Percentiles rank a stretch among this genome's conserved stretches.
Evolutionary conservation across 2,113 vertebrate species (phyloP).

Genomic region (Chascanopsetta lugubris): DNA sequence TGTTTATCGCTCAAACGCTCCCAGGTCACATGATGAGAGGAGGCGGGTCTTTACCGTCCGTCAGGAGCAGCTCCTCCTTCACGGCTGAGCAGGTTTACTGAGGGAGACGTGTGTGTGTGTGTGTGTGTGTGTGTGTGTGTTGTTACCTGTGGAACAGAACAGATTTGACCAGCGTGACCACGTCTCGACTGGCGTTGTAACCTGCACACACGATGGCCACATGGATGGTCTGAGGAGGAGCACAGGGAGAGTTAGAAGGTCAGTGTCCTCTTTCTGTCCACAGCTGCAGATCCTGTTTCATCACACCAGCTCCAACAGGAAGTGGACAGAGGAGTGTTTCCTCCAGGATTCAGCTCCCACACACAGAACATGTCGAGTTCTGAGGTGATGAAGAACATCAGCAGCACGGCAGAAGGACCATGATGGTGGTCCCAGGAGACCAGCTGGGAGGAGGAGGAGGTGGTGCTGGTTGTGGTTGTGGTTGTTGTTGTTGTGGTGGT

Average conservation of each 20-base stretch:
- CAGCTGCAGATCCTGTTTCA: too few species aligned
- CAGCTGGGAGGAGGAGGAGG: conserved; percentile 23
- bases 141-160: conserved; percentile 97
- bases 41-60: not conserved
- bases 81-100: not conserved
- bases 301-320: too few species aligned
- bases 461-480: too few species aligned
- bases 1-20: conserved; percentile 1
- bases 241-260: too few species aligned
- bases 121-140: not conserved
- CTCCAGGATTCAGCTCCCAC: too few species aligned
- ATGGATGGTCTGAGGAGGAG: conserved; percentile 91
- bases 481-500: too few species aligned
- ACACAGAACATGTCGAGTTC: too few species aligned
- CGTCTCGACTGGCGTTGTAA: conserved; percentile 97
- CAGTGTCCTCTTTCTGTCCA: too few species aligned
- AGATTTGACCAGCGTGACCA: conserved; percentile 97
- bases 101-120: not conserved
- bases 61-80: not conserved
- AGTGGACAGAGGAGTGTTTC: too few species aligned
- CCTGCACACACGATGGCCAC: conserved; percentile 98
- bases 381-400: too few species aligned
- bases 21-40: not conserved
- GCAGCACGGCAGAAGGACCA: too few species aligned
- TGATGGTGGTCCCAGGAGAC: not conserved